Percentiles rank a stretch among this genome's conserved stretches.
These are phyloP conservation scores for Aselliscus stoliczkanus DNA, from an alignment of 2,797 vertebrate genomes.

Conservation along the genomic window DNA sequence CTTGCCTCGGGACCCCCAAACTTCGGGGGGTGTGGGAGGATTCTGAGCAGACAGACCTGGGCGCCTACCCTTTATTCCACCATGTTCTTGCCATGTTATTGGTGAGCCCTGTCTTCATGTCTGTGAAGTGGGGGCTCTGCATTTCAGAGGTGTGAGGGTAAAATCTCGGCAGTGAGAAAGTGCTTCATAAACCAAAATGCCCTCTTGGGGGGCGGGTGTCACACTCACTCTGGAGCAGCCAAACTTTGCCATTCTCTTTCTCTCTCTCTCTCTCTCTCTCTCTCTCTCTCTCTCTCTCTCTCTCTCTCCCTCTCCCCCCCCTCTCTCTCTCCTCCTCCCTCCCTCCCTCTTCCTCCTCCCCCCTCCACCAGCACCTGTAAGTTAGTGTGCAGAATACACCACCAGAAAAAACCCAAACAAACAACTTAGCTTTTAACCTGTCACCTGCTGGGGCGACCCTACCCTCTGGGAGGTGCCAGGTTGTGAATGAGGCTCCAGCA, in stretches of 20 bases:
- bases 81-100: neutral
- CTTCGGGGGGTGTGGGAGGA: neutral
- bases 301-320: too few relatives aligned
- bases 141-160: neutral
- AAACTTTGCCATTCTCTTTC: neutral
- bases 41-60: neutral
- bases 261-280: neutral
- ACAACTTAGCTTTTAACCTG: constrained; percentile 64
- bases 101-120: neutral
- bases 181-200: neutral
- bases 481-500: constrained; percentile 63
- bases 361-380: neutral
- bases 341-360: too few relatives aligned
- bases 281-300: too few relatives aligned
- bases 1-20: neutral
- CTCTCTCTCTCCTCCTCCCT: too few relatives aligned
- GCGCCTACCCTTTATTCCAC: neutral
- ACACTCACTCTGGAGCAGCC: neutral
- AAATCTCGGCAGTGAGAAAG: neutral
- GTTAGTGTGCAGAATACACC: constrained; percentile 40
- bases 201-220: rapidly evolving
- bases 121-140: neutral
- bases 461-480: constrained; percentile 56
- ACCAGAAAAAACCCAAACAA: constrained; percentile 50
- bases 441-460: constrained; percentile 63